phyloP scores from a whole-genome alignment of 1,140 invertebrate species.

The Leptoteleia sp. region DNA sequence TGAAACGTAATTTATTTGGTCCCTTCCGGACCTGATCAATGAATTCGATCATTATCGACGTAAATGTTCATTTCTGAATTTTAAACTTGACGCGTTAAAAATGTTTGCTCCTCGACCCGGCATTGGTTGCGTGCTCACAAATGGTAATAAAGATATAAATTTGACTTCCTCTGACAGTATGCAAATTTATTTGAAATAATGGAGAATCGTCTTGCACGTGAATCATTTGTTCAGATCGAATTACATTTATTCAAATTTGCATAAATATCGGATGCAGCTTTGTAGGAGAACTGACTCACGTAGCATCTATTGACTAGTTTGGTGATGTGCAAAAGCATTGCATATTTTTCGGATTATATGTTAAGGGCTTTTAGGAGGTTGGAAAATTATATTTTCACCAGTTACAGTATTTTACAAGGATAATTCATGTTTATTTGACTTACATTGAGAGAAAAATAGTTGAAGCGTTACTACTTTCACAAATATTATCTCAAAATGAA shows the following conservation, averaged over 20 bases:
- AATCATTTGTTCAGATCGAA: constrained; percentile 34
- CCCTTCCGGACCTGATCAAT: constrained; percentile 8
- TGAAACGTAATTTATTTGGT: background rate
- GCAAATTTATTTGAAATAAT: constrained; percentile 35
- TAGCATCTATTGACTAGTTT: constrained; percentile 26
- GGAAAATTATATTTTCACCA: no score
- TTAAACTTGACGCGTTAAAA: background rate
- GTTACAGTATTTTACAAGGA: no score
- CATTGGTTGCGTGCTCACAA: background rate
- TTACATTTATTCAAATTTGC: constrained; percentile 37
- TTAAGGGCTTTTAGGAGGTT: background rate
- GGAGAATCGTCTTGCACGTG: constrained; percentile 10
- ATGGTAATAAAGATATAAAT: constrained; percentile 45
- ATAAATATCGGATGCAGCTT: constrained; percentile 45
- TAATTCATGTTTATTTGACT: no score
- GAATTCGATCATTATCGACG: constrained; percentile 1
- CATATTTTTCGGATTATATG: background rate
- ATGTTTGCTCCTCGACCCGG: background rate
- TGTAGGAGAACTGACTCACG: constrained; percentile 21
- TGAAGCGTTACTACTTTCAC: no score
- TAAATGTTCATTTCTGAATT: background rate
- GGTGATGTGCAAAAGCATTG: constrained; percentile 19
- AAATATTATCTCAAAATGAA: no score
- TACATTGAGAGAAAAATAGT: no score
- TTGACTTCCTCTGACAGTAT: constrained; percentile 26